Evolutionary conservation across 2,113 vertebrate genomes (phyloP).

Genomic region (Prunella himalayana): DNA sequence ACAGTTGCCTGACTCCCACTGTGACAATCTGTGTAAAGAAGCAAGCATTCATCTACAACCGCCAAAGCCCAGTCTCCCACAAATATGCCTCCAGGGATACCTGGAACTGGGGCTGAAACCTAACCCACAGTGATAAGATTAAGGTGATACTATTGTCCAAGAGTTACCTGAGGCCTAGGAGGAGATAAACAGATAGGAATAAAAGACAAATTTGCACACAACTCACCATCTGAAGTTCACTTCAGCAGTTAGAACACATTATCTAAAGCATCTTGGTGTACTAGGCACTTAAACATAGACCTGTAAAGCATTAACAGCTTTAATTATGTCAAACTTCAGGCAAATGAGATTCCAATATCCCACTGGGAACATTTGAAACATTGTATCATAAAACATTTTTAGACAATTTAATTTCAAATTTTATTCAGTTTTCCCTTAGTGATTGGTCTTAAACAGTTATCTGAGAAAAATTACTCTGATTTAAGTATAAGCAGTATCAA

Average conservation of each 20-base stretch:
- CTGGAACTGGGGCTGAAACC: background rate
- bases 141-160: background rate
- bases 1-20: background rate
- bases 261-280: background rate
- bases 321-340: background rate
- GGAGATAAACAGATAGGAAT: background rate
- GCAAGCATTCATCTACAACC: fast-evolving
- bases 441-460: background rate
- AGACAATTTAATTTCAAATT: background rate
- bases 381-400: background rate
- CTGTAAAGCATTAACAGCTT: background rate
- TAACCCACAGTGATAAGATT: too few relatives aligned
- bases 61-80: fast-evolving
- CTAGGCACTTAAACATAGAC: background rate
- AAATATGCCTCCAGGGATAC: background rate
- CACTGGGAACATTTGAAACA: background rate
- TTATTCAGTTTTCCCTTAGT: background rate
- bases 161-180: background rate
- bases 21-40: background rate
- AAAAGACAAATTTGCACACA: background rate
- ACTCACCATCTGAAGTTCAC: background rate
- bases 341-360: background rate
- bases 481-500: background rate
- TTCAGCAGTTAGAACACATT: background rate
- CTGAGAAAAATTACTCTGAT: background rate